These are phyloP conservation scores for Agelastica alni DNA, from an alignment of 2,888 invertebrate species.

Conservation along the genomic window DNA sequence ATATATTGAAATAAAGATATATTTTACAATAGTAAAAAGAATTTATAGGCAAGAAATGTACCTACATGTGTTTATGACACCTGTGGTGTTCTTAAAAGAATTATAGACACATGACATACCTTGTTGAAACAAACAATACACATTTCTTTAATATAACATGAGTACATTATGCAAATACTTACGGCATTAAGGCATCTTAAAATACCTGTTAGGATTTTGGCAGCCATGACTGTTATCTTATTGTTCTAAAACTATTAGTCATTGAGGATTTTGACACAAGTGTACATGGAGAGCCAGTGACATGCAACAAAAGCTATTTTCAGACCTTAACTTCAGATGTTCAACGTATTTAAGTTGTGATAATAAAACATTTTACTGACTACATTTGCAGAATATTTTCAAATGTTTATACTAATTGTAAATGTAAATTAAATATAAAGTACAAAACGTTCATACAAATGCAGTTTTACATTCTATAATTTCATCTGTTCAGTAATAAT, in stretches of 20 bases:
- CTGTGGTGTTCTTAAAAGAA: neutral
- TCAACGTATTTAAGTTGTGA: too few species aligned
- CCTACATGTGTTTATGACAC: neutral
- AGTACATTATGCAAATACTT: constrained; percentile 2
- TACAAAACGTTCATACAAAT: too few species aligned
- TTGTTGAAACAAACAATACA: neutral
- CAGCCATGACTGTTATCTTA: neutral
- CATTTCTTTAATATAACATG: neutral
- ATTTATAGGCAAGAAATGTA: too few species aligned
- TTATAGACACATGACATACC: neutral
- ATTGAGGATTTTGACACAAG: constrained; percentile 9
- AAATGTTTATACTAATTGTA: too few species aligned
- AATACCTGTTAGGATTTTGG: constrained; percentile 1
- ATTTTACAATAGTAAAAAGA: too few species aligned
- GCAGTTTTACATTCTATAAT: too few species aligned
- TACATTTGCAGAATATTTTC: neutral
- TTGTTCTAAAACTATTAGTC: constrained; percentile 3
- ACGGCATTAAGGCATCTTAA: neutral
- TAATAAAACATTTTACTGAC: too few species aligned
- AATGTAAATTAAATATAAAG: too few species aligned
- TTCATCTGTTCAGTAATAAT: too few species aligned
- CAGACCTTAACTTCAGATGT: too few species aligned
- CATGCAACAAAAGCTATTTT: too few species aligned
- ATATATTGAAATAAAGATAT: too few species aligned
- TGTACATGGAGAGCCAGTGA: neutral